phyloP scores from a whole-genome alignment of 2,888 invertebrate species.

The Drosophila neonasuta region DNA sequence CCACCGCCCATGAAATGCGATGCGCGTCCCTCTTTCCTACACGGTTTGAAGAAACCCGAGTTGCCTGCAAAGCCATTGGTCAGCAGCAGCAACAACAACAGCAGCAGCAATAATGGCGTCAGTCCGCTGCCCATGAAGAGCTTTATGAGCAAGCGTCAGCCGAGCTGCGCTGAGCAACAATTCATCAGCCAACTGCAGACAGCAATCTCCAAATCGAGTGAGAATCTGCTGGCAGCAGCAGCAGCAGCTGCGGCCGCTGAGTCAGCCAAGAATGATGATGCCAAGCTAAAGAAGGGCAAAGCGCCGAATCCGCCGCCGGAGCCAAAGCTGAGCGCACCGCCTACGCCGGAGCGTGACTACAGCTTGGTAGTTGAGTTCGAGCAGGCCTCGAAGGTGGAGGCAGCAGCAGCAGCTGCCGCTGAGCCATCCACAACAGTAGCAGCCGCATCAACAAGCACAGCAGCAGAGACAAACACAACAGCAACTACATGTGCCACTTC shows the following conservation, averaged over 20 bases:
- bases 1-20: conserved; percentile 80
- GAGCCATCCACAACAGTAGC: conserved; percentile 27
- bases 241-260: conserved; percentile 50
- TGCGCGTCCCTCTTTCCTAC: conserved; percentile 88
- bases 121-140: conserved; percentile 83
- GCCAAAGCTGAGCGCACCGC: conserved; percentile 76
- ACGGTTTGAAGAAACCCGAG: conserved; percentile 87
- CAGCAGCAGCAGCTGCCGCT: conserved; percentile 12
- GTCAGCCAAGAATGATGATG: conserved; percentile 68
- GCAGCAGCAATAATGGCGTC: conserved; percentile 16
- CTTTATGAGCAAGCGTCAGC: conserved; percentile 84
- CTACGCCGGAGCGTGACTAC: conserved; percentile 80
- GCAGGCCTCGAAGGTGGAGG: conserved; percentile 51
- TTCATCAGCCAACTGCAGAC: conserved; percentile 84
- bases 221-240: conserved; percentile 66
- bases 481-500: conserved; percentile 12
- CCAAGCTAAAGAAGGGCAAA: conserved; percentile 86
- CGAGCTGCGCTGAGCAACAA: conserved; percentile 82
- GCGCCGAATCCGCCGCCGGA: conserved; percentile 88
- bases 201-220: conserved; percentile 80
- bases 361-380: conserved; percentile 76
- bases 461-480: conserved; percentile 46
- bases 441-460: conserved; percentile 21
- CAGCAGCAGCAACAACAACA: conserved; percentile 30
- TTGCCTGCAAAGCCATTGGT: conserved; percentile 88